Evolutionary conservation across 1,140 invertebrate species (phyloP), one percentile per base, ranked within the genome.

Genomic region (Bombus terrestris): DNA sequence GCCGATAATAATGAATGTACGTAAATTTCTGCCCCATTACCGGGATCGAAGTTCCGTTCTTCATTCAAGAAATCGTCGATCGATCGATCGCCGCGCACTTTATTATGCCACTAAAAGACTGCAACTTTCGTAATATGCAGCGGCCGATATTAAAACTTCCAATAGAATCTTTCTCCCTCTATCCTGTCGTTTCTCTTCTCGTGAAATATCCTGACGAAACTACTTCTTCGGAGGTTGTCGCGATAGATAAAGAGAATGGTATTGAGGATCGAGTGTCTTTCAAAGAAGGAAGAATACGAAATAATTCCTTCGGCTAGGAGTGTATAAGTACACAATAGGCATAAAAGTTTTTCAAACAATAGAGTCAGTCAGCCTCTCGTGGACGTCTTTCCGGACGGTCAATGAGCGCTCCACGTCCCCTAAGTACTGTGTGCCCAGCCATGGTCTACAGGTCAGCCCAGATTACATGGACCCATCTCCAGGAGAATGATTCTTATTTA

Each of bases 321-420:
- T 69, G 72, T 77, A 81, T 85, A 69, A 75, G 72, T 64, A 85
- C 64, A 76, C 77, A 87, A 81, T 69, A 47, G 83, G 66, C 57
- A 69, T 75, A 81, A 85, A 85, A 87, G 64, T 87, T 87, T 85
- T 71, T 85, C 86, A 76, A 87, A 87, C 83, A 85, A 87, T 79
- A 43, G 83, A 78, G 66, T 76, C 76, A 85, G 64, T 74, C 81
- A 72, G 64, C 47, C 73, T 86, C 73, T 82, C 47, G 47, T 71
- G 74, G 75, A 86, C 81, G 82, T 78, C 85, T 84, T 86, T 73
- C 81, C 85, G 74, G 81, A 68, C 75, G 81, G 85, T 86, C 85
- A 84, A 86, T 86, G 85, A 79, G 81, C 41, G 73, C 43, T 83
- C 81, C 35, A 62, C 77, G 53, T 66, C 69, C 81, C 81, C 53